Evolutionary conservation across 2,888 invertebrate genomes (phyloP), one percentile per base, ranked within the genome.

Genomic region (Dynastes grantii): DNA sequence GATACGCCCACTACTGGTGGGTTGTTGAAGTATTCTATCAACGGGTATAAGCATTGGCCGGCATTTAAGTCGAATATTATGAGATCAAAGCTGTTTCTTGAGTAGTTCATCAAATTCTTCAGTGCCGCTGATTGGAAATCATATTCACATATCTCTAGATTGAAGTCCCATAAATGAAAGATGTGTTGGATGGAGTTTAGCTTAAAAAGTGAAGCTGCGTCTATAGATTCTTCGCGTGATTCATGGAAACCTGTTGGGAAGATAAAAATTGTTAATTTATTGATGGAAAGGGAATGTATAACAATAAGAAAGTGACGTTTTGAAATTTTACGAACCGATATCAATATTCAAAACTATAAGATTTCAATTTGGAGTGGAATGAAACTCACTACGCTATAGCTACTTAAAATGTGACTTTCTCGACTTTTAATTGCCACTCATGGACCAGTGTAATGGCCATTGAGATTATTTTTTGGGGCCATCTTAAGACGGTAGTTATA

Each of bases 21-120:
- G n/a, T 81, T 83, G 4, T 80, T 81, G 76, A 84, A 84, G 45
- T 77, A 64, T 61, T 81, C 80, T 6, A 84, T 81, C 49, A 84
- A 49, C 1, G 83, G 82, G 70, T 82, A 84, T 8, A 84, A 27
- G 55, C 83, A 83, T 64, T 80, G 79, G 16, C 82, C 82, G 1
- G 76, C 63, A 11, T 77, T 71, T 1, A 80, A 16, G 64, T 84
- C 84, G 79, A 79, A 83, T 8, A 84, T 71, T 51, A 84, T 83
- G 68, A 84, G 68, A 76, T 84, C 84, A 68, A 84, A 84, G 68
- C 65, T 81, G 71, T 81, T 64, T 55, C 81, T 68, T 0, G 84
- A 83, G 64, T 84, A 84, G 45, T 78, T 79, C 70, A 81, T 32
- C 2, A 84, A 78, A 0, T 68, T 78, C 58, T 80, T 70, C 1